Evolutionary conservation across 2,113 vertebrate species (phyloP), one percentile per base, ranked within the genome.

Genomic region (Leptosomus discolor): DNA sequence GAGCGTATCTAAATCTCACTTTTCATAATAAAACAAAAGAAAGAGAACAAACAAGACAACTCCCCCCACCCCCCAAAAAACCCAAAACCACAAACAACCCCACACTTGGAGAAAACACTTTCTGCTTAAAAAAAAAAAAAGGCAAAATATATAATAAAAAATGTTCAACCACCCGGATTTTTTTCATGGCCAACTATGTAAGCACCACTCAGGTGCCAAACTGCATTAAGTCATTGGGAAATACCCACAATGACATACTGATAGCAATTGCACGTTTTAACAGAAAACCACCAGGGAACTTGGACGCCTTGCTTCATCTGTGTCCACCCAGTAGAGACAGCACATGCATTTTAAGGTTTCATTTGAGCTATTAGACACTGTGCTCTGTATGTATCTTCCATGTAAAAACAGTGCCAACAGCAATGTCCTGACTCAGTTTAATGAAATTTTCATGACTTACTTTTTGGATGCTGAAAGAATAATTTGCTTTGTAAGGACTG

Each of bases 61-160:
- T n/a, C n/a, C n/a, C n/a, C n/a, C n/a, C n/a, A n/a, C n/a, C n/a
- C 1, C 0, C 7, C 20, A 48, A 36, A 70, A 46, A 5, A 10
- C 11, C 4, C 27, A 30, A 36, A 27, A 15, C 26, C 22, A 6
- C 22, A 46, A 45, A n/a, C 7, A 34, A 26, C 15, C 53, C 45
- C 32, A 7, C 11, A 54, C 36, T 79, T 37, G 21, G 36, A 89
- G 29, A 12, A 77, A 91, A 46, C 2, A 34, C 3, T 56, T 85
- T 63, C 5, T 82, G 12, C 32, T 48, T 20, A 37, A 48, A 61
- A 12, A 63, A 18, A 24, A 32, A 27, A 43, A 64, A 30, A 6
- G 2, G 6, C 53, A 61, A 80, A 53, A 77, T 1, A 45, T 30
- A 22, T 3, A 46, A 36, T 34, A 64, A 76, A 93, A 67, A 8